phyloP scores from a whole-genome alignment of 2,888 invertebrate species.

The Amphipoea oculea region DNA sequence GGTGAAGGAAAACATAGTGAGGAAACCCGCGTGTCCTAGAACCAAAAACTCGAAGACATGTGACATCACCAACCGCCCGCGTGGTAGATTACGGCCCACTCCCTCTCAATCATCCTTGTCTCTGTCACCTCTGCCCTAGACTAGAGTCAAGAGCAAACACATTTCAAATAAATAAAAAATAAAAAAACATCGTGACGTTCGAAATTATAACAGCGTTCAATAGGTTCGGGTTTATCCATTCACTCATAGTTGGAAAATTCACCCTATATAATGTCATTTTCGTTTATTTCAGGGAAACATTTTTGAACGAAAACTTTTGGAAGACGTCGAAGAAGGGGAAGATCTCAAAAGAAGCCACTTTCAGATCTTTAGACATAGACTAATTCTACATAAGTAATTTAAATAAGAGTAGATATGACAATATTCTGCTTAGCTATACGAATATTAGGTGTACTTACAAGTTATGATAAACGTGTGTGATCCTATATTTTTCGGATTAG shows the following conservation, averaged over 20 bases:
- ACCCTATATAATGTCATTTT: not conserved
- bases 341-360: slow-evolving; percentile 45
- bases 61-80: too few species aligned
- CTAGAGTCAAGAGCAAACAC: too few species aligned
- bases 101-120: too few species aligned
- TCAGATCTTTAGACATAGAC: slow-evolving; percentile 62
- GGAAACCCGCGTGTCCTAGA: not conserved
- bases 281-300: slow-evolving; percentile 47
- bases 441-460: not conserved
- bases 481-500: not conserved
- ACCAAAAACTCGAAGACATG: too few species aligned
- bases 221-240: not conserved
- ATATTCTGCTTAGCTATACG: slow-evolving; percentile 10
- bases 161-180: too few species aligned
- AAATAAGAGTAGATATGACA: slow-evolving; percentile 26
- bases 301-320: slow-evolving; percentile 63
- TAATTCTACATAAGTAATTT: slow-evolving; percentile 30
- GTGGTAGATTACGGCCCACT: too few species aligned
- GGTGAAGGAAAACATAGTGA: not conserved
- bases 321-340: slow-evolving; percentile 65
- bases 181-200: too few species aligned
- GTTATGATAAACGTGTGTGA: slow-evolving; percentile 1
- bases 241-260: not conserved
- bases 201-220: too few species aligned
- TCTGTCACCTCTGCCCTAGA: too few species aligned